phyloP scores from a whole-genome alignment of 1,140 invertebrate genomes.

The Oncopodura yosiiana region DNA sequence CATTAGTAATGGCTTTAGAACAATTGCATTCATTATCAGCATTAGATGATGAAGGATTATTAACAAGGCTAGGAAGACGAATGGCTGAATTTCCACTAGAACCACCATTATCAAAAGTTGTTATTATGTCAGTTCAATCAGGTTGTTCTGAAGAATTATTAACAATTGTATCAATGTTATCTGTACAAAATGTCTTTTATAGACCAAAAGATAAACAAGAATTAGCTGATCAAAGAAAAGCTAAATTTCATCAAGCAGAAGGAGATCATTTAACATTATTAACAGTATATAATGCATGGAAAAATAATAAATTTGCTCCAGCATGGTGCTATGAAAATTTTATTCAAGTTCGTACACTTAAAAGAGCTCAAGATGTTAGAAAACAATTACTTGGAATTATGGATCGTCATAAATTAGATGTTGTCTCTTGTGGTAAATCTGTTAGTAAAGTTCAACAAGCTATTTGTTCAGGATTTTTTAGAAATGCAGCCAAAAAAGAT shows the following conservation, averaged over 20 bases:
- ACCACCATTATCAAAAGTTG: conserved; percentile 96
- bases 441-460: conserved; percentile 94
- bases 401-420: conserved; percentile 96
- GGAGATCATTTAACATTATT: conserved; percentile 95
- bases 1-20: conserved; percentile 93
- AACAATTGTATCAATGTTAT: conserved; percentile 97
- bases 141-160: conserved; percentile 97
- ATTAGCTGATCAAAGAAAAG: conserved; percentile 95
- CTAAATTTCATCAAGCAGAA: conserved; percentile 97
- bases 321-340: conserved; percentile 99
- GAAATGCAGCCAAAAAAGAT: conserved; percentile 98
- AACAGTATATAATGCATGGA: conserved; percentile 99
- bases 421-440: conserved; percentile 92
- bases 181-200: conserved; percentile 98
- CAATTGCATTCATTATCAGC: conserved; percentile 94
- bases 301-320: conserved; percentile 97
- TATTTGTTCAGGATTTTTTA: conserved; percentile 97
- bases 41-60: conserved; percentile 88
- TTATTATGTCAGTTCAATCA: conserved; percentile 98
- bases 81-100: conserved; percentile 99
- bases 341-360: conserved; percentile 92
- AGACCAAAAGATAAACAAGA: conserved; percentile 94
- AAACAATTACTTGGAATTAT: conserved; percentile 97
- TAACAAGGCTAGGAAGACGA: conserved; percentile 84
- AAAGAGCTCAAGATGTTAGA: conserved; percentile 93